Conservation (phyloP, 2,113 vertebrate genomes). For the Mungos mungo region DNA sequence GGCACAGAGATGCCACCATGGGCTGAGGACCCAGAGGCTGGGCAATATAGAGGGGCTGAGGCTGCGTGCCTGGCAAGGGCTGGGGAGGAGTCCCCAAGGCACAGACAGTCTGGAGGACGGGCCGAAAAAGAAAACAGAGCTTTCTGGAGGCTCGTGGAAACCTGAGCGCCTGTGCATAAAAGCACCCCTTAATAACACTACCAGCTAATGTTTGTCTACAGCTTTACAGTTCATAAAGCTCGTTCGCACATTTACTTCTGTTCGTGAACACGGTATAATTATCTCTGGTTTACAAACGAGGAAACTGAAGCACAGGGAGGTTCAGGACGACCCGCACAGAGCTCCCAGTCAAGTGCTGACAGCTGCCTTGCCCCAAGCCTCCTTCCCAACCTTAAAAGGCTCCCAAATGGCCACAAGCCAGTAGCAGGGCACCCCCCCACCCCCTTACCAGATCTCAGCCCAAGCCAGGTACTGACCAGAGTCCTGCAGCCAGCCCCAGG, state of each 20-base stretch:
- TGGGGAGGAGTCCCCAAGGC: background rate
- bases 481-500: constrained; percentile 38
- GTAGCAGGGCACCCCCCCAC: background rate
- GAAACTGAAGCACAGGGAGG: constrained; percentile 1
- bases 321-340: background rate
- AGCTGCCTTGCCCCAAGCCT: constrained; percentile 57
- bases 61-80: background rate
- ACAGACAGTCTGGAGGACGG: background rate
- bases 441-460: constrained; percentile 26
- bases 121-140: background rate
- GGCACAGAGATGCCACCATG: background rate
- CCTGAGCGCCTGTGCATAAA: background rate
- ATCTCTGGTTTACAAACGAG: constrained; percentile 70
- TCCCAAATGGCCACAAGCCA: constrained; percentile 43
- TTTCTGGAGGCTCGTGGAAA: background rate
- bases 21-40: background rate
- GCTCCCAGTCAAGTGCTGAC: constrained; percentile 48
- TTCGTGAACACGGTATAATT: constrained; percentile 46
- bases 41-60: background rate
- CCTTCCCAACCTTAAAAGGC: constrained; percentile 66
- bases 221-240: constrained; percentile 72
- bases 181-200: constrained; percentile 28
- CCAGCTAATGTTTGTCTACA: constrained; percentile 63
- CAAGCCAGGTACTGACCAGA: constrained; percentile 62
- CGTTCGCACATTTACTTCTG: constrained; percentile 52